These are phyloP conservation scores for Poecilia wingei DNA, from an alignment of 2,797 vertebrate species.

Conservation along the genomic window DNA sequence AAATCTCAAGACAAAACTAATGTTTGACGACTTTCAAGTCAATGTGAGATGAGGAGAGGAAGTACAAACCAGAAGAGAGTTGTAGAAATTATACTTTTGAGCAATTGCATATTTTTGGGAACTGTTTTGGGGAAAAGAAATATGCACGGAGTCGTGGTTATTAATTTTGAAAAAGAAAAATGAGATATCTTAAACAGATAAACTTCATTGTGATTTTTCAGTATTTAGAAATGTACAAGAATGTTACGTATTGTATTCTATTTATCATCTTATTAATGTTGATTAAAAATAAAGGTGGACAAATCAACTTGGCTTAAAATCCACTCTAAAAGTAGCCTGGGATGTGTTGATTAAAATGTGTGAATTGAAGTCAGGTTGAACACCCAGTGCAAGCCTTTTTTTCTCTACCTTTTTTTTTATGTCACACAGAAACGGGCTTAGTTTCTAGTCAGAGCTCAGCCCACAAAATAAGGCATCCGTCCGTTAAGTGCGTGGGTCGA, in stretches of 20 bases:
- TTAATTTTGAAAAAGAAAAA: neutral
- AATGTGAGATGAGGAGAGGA: neutral
- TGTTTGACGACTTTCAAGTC: too few relatives aligned
- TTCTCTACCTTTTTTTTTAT: constrained; percentile 3
- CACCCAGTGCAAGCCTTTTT: constrained; percentile 16
- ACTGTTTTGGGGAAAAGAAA: neutral
- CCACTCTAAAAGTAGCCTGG: neutral
- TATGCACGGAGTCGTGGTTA: neutral
- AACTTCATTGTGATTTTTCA: neutral
- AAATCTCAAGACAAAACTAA: neutral
- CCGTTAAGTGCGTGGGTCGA: constrained; percentile 51
- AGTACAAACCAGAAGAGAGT: neutral
- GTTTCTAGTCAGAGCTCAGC: constrained; percentile 43
- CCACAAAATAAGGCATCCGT: constrained; percentile 49
- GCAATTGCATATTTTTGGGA: neutral
- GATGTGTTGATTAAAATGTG: neutral
- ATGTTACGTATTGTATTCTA: neutral
- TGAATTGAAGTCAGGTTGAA: constrained; percentile 4
- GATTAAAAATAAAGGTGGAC: neutral
- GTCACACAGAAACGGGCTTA: constrained; percentile 17
- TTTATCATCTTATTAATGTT: neutral
- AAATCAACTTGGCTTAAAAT: neutral
- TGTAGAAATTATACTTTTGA: neutral
- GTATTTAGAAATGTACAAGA: neutral
- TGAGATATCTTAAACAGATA: neutral